These are phyloP conservation scores for Sorex fumeus DNA, from an alignment of 2,113 vertebrate species.

Conservation along the genomic window DNA sequence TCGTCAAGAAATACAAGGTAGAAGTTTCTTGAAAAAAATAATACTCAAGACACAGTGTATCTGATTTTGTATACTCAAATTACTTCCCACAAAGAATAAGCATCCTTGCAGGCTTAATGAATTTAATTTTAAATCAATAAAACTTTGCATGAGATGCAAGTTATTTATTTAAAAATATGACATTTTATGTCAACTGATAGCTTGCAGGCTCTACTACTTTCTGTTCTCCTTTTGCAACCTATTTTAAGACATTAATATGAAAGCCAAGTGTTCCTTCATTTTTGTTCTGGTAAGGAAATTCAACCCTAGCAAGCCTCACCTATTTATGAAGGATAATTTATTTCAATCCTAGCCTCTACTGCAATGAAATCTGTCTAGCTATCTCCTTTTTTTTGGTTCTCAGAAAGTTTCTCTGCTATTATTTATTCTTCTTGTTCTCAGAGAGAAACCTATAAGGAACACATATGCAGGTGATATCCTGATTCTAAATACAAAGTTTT, in stretches of 20 bases:
- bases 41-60: no score
- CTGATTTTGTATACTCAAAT: no score
- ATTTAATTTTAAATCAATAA: no score
- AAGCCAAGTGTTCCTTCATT: background rate
- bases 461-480: no score
- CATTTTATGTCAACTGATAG: background rate
- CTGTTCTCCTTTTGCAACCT: background rate
- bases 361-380: background rate
- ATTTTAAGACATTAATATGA: background rate
- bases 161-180: no score
- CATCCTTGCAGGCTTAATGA: no score
- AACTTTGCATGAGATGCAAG: no score
- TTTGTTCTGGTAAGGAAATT: background rate
- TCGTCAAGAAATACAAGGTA: no score
- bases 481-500: no score
- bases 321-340: background rate
- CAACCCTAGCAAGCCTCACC: background rate
- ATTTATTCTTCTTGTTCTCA: background rate
- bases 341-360: rapidly evolving
- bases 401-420: background rate
- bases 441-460: background rate
- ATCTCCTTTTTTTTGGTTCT: background rate
- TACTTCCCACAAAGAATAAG: no score
- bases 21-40: no score
- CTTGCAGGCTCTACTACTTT: background rate